A percentile compares a stretch with the other conserved stretches of the same genome.
Conservation (phyloP, 2,888 invertebrate species). For the Crematogaster levior region DNA sequence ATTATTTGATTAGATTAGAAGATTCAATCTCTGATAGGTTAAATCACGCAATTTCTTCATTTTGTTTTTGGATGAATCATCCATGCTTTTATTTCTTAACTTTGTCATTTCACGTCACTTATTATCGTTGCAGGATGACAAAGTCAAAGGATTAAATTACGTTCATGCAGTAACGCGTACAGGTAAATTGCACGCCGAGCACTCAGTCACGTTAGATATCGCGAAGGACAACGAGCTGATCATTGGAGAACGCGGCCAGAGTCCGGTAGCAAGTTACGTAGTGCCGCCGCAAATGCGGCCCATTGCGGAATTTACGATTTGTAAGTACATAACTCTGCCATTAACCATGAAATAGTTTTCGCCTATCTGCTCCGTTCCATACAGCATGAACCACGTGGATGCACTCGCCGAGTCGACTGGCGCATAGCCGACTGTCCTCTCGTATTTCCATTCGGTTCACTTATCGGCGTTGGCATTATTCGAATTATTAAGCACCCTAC, state of each 20-base stretch:
- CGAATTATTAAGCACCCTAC: constrained; percentile 68
- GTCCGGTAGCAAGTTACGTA: constrained; percentile 60
- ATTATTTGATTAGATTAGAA: background rate
- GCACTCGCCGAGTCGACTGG: constrained; percentile 38
- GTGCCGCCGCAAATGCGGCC: constrained; percentile 64
- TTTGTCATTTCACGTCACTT: background rate
- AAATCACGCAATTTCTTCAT: background rate
- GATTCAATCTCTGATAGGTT: background rate
- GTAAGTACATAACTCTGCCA: constrained; percentile 80
- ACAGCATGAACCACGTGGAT: constrained; percentile 60
- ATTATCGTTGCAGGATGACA: background rate
- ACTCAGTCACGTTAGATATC: constrained; percentile 60
- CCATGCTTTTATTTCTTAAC: background rate
- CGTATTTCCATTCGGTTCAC: constrained; percentile 72
- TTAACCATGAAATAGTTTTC: constrained; percentile 80
- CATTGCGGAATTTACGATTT: constrained; percentile 79
- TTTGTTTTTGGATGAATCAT: background rate
- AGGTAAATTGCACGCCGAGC: background rate
- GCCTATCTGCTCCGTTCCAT: constrained; percentile 70
- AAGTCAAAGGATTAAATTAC: constrained; percentile 3
- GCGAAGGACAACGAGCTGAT: constrained; percentile 60
- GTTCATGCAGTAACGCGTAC: background rate
- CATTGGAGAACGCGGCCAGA: constrained; percentile 58
- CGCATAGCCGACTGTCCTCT: constrained; percentile 54
- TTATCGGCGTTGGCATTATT: constrained; percentile 70